These are phyloP conservation scores for Botia almorhae DNA, from an alignment of 2,797 vertebrate species.

Conservation along the genomic window DNA sequence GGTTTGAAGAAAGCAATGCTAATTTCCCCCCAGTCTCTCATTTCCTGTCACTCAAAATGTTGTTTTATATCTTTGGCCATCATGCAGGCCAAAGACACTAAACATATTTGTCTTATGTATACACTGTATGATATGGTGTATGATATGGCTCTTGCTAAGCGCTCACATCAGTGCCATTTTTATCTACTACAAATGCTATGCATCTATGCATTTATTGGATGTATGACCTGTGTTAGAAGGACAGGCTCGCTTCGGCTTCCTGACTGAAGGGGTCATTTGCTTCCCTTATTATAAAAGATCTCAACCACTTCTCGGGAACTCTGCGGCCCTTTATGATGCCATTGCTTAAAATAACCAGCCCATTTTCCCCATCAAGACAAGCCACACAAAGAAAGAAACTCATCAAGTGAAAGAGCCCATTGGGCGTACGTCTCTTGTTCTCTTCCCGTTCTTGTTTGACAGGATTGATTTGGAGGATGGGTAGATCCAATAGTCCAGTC, in stretches of 20 bases:
- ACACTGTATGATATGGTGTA: too few relatives aligned
- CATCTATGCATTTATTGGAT: constrained; percentile 27
- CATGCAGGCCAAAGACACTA: not conserved
- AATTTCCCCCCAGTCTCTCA: not conserved
- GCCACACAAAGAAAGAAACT: constrained; percentile 71
- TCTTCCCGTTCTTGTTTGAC: constrained; percentile 66
- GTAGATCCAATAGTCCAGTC: constrained; percentile 38
- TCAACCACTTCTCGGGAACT: constrained; percentile 58
- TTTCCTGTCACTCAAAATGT: constrained; percentile 14
- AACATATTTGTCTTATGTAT: not conserved
- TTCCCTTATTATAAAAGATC: constrained; percentile 69
- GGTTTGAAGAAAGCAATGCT: too few relatives aligned
- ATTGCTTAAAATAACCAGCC: constrained; percentile 72
- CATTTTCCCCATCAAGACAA: constrained; percentile 58
- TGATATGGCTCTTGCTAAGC: not conserved
- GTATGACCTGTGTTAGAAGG: constrained; percentile 66
- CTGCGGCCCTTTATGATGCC: constrained; percentile 62
- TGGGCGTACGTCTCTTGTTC: not conserved
- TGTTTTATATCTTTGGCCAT: constrained; percentile 3
- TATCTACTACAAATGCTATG: not conserved
- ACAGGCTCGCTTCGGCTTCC: constrained; percentile 67
- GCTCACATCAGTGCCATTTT: not conserved
- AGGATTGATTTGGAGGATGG: constrained; percentile 74
- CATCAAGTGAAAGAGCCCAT: constrained; percentile 69
- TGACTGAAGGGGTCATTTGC: constrained; percentile 70